Base-by-base conservation (phyloP, 1,140 invertebrate species). In the Acromyrmex charruanus region DNA sequence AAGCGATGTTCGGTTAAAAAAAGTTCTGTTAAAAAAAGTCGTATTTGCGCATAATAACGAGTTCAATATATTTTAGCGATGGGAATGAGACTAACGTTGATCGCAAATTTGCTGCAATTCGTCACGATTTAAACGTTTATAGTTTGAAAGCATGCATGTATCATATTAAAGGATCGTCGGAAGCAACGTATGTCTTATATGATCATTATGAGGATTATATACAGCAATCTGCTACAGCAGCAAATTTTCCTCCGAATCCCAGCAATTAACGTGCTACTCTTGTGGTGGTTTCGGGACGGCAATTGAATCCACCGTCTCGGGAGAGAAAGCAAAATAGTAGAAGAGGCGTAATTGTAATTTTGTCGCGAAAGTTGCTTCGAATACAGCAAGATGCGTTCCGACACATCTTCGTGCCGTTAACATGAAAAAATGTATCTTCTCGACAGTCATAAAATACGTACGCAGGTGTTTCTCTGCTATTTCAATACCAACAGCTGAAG, bases 251-350 rank as follows among this genome's bases (percentile, higher is more conserved):
- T 3, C 61, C 82, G 59, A 85, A 79, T 65, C 12, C 51, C 12
- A 51, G 77, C 77, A 79, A 85, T 85, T 85, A 85, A 82, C 53
- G 53, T 21, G 25, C 49, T 81, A n/a, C 35, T 82, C 53, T 25
- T 18, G 68, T 35, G 68, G 39, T 7, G 25, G 53, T 61, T 82
- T 28, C 5, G 65, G 28, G 55, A 77, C 61, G 18, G 75, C 25
- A 69, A 49, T 55, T 55, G 49, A 25, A 69, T 58, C n/a, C 4
- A 31, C 10, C 35, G 55, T 28, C n/a, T 39, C 49, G 49, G 28
- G 31, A 55, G 65, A 80, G 18, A n/a, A 18, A 35, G 51, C 9
- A 16, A 21, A 5, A 44, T 9, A 35, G 10, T 16, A 25, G 58
- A 28, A 16, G 39, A 44, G 21, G 16, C 5, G 16, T 69, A 81